Conservation (phyloP, 2,888 invertebrate species). For the Formica aserva region DNA sequence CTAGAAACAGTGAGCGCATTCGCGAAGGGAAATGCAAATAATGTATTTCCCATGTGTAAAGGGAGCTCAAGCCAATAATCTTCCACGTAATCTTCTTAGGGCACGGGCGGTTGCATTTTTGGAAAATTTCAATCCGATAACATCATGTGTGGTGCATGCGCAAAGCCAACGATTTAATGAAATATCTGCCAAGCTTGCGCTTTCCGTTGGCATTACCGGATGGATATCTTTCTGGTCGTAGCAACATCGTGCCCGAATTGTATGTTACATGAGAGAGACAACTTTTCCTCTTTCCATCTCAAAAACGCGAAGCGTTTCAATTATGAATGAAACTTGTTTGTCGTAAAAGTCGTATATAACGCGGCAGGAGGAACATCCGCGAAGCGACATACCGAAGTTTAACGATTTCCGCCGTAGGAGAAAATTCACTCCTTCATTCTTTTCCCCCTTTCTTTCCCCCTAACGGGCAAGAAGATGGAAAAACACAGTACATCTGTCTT, state of each 20-base stretch:
- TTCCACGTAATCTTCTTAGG: slow-evolving; percentile 48
- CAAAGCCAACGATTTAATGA: slow-evolving; percentile 30
- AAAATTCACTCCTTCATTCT: background rate
- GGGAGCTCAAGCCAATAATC: slow-evolving; percentile 49
- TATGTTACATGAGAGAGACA: background rate
- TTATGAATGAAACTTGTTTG: slow-evolving; percentile 34
- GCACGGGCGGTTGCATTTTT: slow-evolving; percentile 1
- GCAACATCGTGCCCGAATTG: background rate
- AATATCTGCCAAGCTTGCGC: background rate
- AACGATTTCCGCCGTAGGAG: slow-evolving; percentile 17
- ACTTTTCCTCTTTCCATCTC: background rate
- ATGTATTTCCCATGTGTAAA: slow-evolving; percentile 64
- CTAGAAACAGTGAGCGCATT: slow-evolving; percentile 24
- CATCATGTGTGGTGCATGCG: background rate
- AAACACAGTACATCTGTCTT: slow-evolving; percentile 19
- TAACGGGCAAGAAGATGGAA: background rate
- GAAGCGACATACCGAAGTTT: background rate
- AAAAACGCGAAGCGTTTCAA: background rate
- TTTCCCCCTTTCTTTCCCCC: background rate
- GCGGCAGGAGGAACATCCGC: background rate
- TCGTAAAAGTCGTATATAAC: background rate
- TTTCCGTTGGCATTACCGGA: background rate
- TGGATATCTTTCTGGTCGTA: background rate
- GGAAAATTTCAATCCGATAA: slow-evolving; percentile 19
- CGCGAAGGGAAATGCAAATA: slow-evolving; percentile 1